A percentile compares a stretch with the other conserved stretches of the same genome.
These are phyloP conservation scores for Mesoligia furuncula DNA, from an alignment of 2,888 invertebrate genomes.

Conservation along the genomic window DNA sequence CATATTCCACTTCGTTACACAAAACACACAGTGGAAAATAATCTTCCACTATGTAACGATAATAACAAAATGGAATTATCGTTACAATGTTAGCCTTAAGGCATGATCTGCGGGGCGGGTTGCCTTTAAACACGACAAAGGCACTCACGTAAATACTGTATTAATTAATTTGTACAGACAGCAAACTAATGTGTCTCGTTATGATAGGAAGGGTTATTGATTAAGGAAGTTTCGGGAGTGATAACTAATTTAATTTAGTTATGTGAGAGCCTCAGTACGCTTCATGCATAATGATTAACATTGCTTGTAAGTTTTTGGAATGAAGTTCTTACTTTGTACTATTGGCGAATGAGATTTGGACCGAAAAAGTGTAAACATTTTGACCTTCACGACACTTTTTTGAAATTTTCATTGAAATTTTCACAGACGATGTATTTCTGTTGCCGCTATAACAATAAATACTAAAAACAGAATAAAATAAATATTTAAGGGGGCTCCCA, in stretches of 20 bases:
- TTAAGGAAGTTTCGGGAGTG: neutral
- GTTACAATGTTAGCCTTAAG: constrained; percentile 71
- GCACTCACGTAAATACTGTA: constrained; percentile 84
- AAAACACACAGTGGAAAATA: constrained; percentile 30
- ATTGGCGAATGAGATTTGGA: neutral
- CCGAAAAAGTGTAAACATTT: neutral
- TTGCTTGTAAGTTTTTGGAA: neutral
- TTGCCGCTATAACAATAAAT: no score
- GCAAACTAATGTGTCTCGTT: constrained; percentile 61
- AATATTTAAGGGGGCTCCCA: no score
- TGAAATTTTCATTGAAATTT: no score
- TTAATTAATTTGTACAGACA: constrained; percentile 85
- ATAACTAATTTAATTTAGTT: constrained; percentile 7
- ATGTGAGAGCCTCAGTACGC: neutral
- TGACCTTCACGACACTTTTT: neutral
- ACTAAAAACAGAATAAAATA: no score
- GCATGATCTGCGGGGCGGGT: constrained; percentile 71
- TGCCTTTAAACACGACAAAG: constrained; percentile 79
- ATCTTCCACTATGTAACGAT: constrained; percentile 29
- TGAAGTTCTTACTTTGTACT: neutral
- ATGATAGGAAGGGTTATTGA: constrained; percentile 16
- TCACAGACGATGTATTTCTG: no score
- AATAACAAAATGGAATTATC: constrained; percentile 44
- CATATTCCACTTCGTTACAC: neutral
- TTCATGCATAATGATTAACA: neutral